These are phyloP conservation scores for Turdus rufiventris DNA, from an alignment of 2,113 vertebrate species.

Conservation along the genomic window DNA sequence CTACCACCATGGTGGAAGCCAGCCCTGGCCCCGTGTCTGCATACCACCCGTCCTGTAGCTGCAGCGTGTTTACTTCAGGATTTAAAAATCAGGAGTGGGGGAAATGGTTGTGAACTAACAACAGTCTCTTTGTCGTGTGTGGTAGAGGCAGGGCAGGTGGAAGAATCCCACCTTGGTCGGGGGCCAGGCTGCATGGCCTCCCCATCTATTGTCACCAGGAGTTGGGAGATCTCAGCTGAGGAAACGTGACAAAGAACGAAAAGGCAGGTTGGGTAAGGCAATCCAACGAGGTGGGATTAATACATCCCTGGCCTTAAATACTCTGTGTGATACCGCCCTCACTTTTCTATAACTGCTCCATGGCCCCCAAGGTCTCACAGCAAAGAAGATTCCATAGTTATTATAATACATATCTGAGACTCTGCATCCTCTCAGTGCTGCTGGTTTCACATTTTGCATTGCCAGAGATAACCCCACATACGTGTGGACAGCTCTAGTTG, in stretches of 20 bases:
- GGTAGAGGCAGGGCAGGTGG: neutral
- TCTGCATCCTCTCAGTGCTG: neutral
- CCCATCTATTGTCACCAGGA: neutral
- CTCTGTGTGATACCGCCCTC: neutral
- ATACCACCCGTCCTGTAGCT: constrained; percentile 17
- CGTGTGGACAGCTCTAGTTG: neutral
- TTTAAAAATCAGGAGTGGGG: neutral
- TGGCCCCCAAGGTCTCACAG: neutral
- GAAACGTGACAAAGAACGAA: neutral
- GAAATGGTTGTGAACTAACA: neutral
- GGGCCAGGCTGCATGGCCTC: neutral
- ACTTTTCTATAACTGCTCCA: neutral
- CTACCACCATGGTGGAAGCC: constrained; percentile 1
- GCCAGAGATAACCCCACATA: neutral
- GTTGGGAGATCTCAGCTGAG: neutral
- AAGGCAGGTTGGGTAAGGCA: neutral
- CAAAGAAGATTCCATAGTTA: neutral
- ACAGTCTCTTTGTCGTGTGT: neutral
- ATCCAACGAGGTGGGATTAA: fast-evolving
- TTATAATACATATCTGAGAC: neutral
- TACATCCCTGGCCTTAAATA: neutral
- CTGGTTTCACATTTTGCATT: neutral
- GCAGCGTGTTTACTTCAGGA: neutral
- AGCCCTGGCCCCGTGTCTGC: constrained; percentile 5
- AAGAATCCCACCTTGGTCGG: neutral